Evolutionary conservation across 2,888 invertebrate species (phyloP).

Genomic region (Melolontha melolontha): DNA sequence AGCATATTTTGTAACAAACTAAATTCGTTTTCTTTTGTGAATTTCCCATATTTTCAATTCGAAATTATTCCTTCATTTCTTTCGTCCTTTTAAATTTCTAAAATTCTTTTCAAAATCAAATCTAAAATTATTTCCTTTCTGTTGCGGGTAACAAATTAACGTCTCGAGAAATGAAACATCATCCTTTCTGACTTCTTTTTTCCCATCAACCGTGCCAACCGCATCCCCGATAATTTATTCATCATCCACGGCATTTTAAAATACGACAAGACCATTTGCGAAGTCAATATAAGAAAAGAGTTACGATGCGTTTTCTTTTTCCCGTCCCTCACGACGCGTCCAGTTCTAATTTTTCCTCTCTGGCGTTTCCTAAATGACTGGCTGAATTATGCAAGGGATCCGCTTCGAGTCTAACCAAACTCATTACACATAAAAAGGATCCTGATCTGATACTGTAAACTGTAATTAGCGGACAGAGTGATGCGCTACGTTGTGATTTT

Average conservation of each 20-base stretch:
- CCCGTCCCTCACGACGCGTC: background rate
- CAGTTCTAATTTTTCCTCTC: slow-evolving; percentile 21
- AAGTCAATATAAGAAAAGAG: background rate
- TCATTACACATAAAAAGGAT: slow-evolving; percentile 40
- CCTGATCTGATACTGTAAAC: slow-evolving; percentile 43
- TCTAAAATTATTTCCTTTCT: slow-evolving; percentile 4
- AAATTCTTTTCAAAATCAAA: no score
- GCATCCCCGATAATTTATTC: slow-evolving; percentile 31
- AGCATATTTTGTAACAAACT: no score
- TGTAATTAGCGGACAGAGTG: slow-evolving; percentile 41
- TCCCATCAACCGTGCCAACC: slow-evolving; percentile 8
- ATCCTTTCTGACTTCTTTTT: slow-evolving; percentile 12
- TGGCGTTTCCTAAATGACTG: slow-evolving; percentile 36
- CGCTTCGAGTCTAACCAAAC: slow-evolving; percentile 33
- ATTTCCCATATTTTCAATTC: no score
- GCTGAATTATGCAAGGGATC: slow-evolving; percentile 38
- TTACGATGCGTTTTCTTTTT: slow-evolving; percentile 13
- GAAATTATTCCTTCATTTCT: no score
- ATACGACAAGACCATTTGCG: slow-evolving; percentile 1
- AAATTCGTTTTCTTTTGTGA: no score
- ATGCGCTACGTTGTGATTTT: slow-evolving; percentile 59
- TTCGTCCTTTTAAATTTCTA: no score
- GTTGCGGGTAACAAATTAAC: slow-evolving; percentile 22
- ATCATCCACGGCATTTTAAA: slow-evolving; percentile 19
- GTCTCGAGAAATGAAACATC: slow-evolving; percentile 21